Evolutionary conservation across 2,888 invertebrate genomes (phyloP).

Genomic region (Eupithecia tripunctaria): DNA sequence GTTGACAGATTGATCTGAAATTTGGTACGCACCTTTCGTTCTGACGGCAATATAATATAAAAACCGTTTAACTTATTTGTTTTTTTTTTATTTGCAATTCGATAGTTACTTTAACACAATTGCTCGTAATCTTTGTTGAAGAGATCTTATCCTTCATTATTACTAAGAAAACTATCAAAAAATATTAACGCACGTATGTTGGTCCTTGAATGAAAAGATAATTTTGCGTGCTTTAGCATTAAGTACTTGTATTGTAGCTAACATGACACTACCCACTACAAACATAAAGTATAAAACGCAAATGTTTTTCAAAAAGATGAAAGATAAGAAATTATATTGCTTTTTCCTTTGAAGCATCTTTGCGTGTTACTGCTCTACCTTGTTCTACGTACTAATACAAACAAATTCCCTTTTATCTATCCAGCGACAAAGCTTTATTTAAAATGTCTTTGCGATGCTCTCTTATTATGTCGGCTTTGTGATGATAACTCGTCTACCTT

Average conservation of each 20-base stretch:
- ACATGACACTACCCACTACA: not conserved
- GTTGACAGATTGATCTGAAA: too few species aligned
- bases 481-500: slow-evolving; percentile 44
- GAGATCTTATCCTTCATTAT: not conserved
- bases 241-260: not conserved
- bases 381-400: slow-evolving; percentile 60
- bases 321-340: slow-evolving; percentile 40
- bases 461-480: slow-evolving; percentile 47
- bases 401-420: slow-evolving; percentile 61
- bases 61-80: too few species aligned
- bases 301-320: slow-evolving; percentile 29
- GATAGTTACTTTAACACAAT: not conserved
- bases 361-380: slow-evolving; percentile 49
- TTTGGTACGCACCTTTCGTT: too few species aligned
- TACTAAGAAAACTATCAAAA: not conserved
- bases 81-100: not conserved
- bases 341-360: slow-evolving; percentile 39
- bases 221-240: not conserved
- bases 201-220: not conserved
- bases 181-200: not conserved
- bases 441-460: slow-evolving; percentile 54
- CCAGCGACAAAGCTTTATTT: slow-evolving; percentile 60
- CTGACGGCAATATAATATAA: too few species aligned
- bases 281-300: slow-evolving; percentile 21
- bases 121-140: not conserved